These are phyloP conservation scores for Cyclophora albipunctata DNA, from an alignment of 2,888 invertebrate genomes.

Conservation along the genomic window DNA sequence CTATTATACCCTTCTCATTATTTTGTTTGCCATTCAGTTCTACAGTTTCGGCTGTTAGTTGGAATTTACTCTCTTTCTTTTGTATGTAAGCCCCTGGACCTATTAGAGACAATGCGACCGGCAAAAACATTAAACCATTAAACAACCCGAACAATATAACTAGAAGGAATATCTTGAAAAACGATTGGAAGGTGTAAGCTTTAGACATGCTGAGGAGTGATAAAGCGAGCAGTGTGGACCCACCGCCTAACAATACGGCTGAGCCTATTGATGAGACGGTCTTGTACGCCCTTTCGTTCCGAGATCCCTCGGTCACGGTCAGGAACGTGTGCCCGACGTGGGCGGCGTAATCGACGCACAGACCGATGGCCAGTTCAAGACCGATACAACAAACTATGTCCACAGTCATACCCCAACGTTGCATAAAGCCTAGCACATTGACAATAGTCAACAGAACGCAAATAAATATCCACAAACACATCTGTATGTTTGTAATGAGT, in stretches of 20 bases:
- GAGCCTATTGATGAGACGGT: slow-evolving; percentile 84
- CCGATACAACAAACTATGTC: slow-evolving; percentile 89
- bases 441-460: slow-evolving; percentile 84
- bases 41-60: slow-evolving; percentile 38
- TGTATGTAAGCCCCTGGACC: slow-evolving; percentile 77
- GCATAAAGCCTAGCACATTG: slow-evolving; percentile 86
- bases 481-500: slow-evolving; percentile 84
- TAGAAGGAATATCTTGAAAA: slow-evolving; percentile 84
- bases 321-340: slow-evolving; percentile 88
- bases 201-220: slow-evolving; percentile 81
- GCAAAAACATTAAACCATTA: slow-evolving; percentile 84
- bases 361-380: slow-evolving; percentile 85
- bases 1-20: slow-evolving; percentile 23
- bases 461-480: slow-evolving; percentile 85
- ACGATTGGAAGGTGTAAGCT: slow-evolving; percentile 85
- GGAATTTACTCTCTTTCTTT: slow-evolving; percentile 24
- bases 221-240: slow-evolving; percentile 84
- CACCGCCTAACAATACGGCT: slow-evolving; percentile 85
- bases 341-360: slow-evolving; percentile 89
- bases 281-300: slow-evolving; percentile 75
- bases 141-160: slow-evolving; percentile 87
- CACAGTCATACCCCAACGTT: slow-evolving; percentile 87
- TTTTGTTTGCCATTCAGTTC: slow-evolving; percentile 49
- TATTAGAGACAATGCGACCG: slow-evolving; percentile 82
- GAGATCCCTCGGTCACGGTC: slow-evolving; percentile 70